A percentile compares a stretch with the other conserved stretches of the same genome.
Evolutionary conservation across 2,113 vertebrate species (phyloP).

Genomic region (Tenebrosternarchus preto): DNA sequence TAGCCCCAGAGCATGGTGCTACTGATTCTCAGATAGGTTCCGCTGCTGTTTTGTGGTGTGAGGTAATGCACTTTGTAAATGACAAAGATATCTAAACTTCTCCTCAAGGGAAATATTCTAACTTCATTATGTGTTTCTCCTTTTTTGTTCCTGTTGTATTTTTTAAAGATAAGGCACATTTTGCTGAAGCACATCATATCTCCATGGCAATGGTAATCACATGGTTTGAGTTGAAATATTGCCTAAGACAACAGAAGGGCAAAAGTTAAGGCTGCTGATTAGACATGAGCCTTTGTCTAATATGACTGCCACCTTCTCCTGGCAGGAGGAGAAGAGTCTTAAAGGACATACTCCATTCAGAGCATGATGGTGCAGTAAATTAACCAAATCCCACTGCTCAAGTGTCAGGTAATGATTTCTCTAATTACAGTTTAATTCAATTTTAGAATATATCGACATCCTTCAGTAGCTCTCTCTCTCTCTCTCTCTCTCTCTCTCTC

Average conservation of each 20-base stretch:
- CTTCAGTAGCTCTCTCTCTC: conserved; percentile 65
- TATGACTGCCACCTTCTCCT: conserved; percentile 60
- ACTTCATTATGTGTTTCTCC: neutral
- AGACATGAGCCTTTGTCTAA: conserved; percentile 46
- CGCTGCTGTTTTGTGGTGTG: too few relatives aligned
- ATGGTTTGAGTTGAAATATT: conserved; percentile 8
- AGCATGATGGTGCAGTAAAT: conserved; percentile 72
- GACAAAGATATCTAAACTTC: neutral
- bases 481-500: too few relatives aligned
- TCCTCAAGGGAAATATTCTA: neutral
- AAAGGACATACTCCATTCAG: conserved; percentile 64
- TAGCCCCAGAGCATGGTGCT: neutral
- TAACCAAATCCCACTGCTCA: conserved; percentile 71
- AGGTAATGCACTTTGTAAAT: neutral
- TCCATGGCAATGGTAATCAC: neutral
- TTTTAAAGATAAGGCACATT: conserved; percentile 2
- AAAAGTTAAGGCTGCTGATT: conserved; percentile 37
- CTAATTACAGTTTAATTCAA: conserved; percentile 80
- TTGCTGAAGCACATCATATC: neutral
- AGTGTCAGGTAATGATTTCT: conserved; percentile 78
- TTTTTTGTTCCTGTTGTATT: neutral
- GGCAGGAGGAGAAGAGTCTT: conserved; percentile 60
- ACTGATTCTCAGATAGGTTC: neutral
- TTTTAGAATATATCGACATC: conserved; percentile 74
- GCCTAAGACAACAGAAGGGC: conserved; percentile 31